A percentile compares a stretch with the other conserved stretches of the same genome.
phyloP scores from a whole-genome alignment of 2,888 invertebrate species.

The Euspilapteryx auroguttella region DNA sequence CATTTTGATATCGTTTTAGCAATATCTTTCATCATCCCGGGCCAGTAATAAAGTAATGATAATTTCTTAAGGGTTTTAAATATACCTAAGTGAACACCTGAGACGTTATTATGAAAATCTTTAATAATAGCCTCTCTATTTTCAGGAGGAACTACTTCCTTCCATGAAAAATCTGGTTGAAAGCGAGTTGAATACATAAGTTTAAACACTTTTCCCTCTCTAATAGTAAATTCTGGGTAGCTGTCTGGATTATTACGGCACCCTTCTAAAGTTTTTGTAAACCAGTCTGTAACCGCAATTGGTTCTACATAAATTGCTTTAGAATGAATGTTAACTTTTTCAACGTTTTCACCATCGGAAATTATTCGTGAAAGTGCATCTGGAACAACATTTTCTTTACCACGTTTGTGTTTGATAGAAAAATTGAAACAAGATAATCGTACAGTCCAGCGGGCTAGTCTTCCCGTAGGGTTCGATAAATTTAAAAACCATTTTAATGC shows the following conservation, averaged over 20 bases:
- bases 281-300: no score
- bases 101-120: conserved; percentile 1
- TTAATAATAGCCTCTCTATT: not conserved
- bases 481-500: conserved; percentile 9
- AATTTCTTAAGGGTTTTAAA: conserved; percentile 4
- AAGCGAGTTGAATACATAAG: not conserved
- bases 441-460: conserved; percentile 6
- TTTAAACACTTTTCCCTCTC: not conserved
- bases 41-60: not conserved
- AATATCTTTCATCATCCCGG: conserved; percentile 1
- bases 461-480: conserved; percentile 7
- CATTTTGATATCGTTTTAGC: no score
- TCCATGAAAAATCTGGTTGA: conserved; percentile 1
- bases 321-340: no score
- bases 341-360: no score
- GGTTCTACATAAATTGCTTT: no score
- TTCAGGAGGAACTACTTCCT: conserved; percentile 1
- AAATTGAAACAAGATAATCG: conserved; percentile 4
- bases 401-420: conserved; percentile 1
- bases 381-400: conserved; percentile 3
- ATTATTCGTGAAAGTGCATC: conserved; percentile 2
- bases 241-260: not conserved
- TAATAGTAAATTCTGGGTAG: not conserved
- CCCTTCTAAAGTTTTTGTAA: not conserved
- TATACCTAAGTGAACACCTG: no score